These are phyloP conservation scores for Ascaphus truei DNA, from an alignment of 2,113 vertebrate genomes.

Conservation along the genomic window DNA sequence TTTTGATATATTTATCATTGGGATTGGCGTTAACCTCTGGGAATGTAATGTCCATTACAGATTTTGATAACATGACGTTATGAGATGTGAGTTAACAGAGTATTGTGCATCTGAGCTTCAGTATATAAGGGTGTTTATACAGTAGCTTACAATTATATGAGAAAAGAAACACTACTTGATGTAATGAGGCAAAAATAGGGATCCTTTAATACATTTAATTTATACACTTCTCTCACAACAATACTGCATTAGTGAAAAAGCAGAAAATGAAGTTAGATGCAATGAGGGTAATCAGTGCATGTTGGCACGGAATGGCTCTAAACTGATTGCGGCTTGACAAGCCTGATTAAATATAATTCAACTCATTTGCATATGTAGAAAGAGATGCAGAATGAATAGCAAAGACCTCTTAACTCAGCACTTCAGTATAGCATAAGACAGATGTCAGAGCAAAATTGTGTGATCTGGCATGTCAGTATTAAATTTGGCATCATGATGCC, in stretches of 20 bases:
- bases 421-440: background rate
- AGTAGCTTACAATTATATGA: background rate
- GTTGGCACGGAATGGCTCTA: conserved; percentile 40
- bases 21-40: no score
- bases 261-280: conserved; percentile 14
- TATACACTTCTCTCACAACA: background rate
- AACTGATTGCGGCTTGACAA: conserved; percentile 55
- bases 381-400: conserved; percentile 39
- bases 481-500: background rate
- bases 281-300: conserved; percentile 44
- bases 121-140: no score
- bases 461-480: background rate
- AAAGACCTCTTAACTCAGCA: conserved; percentile 25
- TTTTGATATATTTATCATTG: no score
- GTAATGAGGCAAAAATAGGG: background rate
- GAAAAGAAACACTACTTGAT: background rate
- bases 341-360: conserved; percentile 56
- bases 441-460: background rate
- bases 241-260: conserved; percentile 9
- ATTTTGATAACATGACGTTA: no score
- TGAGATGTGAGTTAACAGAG: no score
- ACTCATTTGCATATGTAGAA: conserved; percentile 44
- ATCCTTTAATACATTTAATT: background rate
- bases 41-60: no score
- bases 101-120: no score